These are phyloP conservation scores for Morpho deidamia DNA, from an alignment of 2,888 invertebrate genomes.

Conservation along the genomic window DNA sequence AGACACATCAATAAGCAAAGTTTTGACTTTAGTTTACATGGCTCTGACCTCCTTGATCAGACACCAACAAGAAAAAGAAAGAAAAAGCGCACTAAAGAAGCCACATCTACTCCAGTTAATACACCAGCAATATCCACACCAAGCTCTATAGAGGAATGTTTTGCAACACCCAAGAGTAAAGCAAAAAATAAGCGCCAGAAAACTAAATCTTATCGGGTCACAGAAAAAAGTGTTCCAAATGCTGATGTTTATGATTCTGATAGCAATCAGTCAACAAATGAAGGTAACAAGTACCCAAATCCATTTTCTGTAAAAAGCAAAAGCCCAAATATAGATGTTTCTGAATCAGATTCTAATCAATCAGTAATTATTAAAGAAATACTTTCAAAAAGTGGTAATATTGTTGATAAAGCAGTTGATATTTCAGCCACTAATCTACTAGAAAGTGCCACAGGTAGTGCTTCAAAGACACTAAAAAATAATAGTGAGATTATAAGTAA, in stretches of 20 bases:
- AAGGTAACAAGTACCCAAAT: conserved; percentile 39
- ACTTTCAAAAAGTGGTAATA: conserved; percentile 18
- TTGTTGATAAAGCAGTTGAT: conserved; percentile 6
- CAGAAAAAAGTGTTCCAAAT: conserved; percentile 54
- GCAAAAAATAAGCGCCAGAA: conserved; percentile 62
- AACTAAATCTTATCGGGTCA: conserved; percentile 53
- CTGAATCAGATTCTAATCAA: conserved; percentile 75
- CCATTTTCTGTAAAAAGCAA: conserved; percentile 56
- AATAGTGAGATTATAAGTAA: conserved; percentile 25
- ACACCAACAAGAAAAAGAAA: conserved; percentile 61
- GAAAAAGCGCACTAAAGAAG: conserved; percentile 59
- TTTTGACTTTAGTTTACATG: conserved; percentile 72
- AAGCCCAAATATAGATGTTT: conserved; percentile 70
- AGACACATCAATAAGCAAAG: conserved; percentile 50
- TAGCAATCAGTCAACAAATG: conserved; percentile 62
- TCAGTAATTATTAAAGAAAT: conserved; percentile 40
- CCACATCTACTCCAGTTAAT: conserved; percentile 46
- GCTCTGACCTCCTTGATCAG: conserved; percentile 58
- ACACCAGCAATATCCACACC: conserved; percentile 23
- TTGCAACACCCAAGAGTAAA: conserved; percentile 72
- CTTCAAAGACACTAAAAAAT: conserved; percentile 22
- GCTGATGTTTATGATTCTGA: conserved; percentile 79
- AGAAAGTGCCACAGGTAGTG: conserved; percentile 20
- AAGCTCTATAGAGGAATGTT: conserved; percentile 47
- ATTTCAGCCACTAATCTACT: conserved; percentile 33